phyloP scores from a whole-genome alignment of 2,888 invertebrate genomes.

The Schrankia costaestrigalis region DNA sequence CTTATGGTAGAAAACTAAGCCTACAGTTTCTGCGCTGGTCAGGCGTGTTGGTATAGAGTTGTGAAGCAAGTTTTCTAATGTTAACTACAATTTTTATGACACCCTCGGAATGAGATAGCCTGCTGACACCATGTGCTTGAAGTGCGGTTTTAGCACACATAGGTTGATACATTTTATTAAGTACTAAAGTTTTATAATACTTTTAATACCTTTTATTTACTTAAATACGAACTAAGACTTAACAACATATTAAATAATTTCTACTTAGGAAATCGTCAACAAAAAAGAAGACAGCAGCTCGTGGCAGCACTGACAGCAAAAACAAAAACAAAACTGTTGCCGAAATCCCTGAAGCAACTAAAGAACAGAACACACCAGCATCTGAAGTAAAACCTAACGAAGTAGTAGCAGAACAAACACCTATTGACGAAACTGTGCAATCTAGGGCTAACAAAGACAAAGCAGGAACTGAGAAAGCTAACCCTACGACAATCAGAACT shows the following conservation, averaged over 20 bases:
- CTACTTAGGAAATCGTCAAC: constrained; percentile 61
- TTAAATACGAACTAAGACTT: too few species aligned
- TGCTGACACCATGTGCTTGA: too few species aligned
- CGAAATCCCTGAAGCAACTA: constrained; percentile 40
- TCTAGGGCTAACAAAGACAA: constrained; percentile 61
- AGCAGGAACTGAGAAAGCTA: constrained; percentile 42
- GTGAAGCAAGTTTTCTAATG: neutral
- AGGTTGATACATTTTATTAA: too few species aligned
- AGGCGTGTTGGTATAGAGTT: too few species aligned
- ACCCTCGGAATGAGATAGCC: too few species aligned
- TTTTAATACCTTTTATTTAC: too few species aligned
- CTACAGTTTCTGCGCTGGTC: too few species aligned
- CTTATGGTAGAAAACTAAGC: too few species aligned
- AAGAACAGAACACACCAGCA: constrained; percentile 40
- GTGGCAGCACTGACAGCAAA: constrained; percentile 38
- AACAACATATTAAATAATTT: constrained; percentile 12
- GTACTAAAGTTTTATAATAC: too few species aligned
- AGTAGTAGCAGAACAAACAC: constrained; percentile 25
- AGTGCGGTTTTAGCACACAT: too few species aligned
- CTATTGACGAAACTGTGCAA: constrained; percentile 29
- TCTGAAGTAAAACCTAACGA: constrained; percentile 42
- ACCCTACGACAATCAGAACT: constrained; percentile 32
- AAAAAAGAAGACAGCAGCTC: constrained; percentile 66
- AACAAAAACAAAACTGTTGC: constrained; percentile 40
- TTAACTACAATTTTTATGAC: neutral